These are phyloP conservation scores for Laticauda colubrina DNA, from an alignment of 2,113 vertebrate genomes.

Conservation along the genomic window DNA sequence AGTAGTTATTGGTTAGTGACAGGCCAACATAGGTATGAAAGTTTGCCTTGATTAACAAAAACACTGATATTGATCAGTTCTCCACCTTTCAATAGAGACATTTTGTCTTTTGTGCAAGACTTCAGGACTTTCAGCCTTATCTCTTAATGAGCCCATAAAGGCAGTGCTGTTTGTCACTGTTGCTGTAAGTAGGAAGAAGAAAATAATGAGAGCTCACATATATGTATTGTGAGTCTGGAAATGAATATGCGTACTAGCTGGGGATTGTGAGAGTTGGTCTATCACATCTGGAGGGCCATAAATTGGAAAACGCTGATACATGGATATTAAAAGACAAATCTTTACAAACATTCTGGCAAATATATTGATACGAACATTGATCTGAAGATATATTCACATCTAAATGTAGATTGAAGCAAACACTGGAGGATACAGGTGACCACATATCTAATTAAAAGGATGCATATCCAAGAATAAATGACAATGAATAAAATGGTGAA, in stretches of 20 bases:
- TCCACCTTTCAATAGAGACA: neutral
- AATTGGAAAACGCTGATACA: neutral
- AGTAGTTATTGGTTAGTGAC: slow-evolving; percentile 45
- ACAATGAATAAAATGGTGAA: neutral
- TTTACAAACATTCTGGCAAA: neutral
- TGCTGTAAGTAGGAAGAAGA: neutral
- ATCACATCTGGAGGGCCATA: neutral
- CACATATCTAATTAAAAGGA: neutral
- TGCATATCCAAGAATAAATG: neutral
- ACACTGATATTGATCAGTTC: slow-evolving; percentile 14
- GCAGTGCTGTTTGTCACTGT: neutral
- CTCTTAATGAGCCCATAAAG: slow-evolving; percentile 27
- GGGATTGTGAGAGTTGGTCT: neutral
- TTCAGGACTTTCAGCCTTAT: slow-evolving; percentile 25
- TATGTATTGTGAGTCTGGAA: neutral
- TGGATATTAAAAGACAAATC: neutral
- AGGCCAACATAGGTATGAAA: neutral
- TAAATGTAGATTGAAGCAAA: neutral
- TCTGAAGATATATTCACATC: neutral
- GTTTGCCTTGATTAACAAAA: slow-evolving; percentile 47
- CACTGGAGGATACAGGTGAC: neutral
- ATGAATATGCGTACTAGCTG: neutral
- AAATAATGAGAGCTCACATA: neutral
- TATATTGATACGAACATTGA: neutral
- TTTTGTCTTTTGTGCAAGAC: slow-evolving; percentile 18